A percentile compares a stretch with the other conserved stretches of the same genome.
phyloP scores from a whole-genome alignment of 2,888 invertebrate genomes.

The Drosophila antonietae region DNA sequence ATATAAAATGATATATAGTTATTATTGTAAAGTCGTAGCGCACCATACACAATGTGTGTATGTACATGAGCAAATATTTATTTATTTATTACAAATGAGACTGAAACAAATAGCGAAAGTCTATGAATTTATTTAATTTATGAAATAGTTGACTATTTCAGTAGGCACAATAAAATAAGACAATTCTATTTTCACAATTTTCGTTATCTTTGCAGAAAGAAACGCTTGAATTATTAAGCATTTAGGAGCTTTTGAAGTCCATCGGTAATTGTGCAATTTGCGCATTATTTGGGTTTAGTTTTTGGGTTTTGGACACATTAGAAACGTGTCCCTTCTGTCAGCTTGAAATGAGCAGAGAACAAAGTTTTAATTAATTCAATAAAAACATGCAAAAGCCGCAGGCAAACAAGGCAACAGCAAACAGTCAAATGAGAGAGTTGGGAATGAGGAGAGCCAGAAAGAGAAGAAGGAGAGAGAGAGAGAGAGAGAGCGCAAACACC shows the following conservation, averaged over 20 bases:
- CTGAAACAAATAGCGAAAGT: not conserved
- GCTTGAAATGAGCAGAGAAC: slow-evolving; percentile 56
- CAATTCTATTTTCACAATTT: not conserved
- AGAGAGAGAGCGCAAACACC: slow-evolving; percentile 28
- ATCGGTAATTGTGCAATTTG: slow-evolving; percentile 29
- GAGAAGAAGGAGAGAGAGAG: not conserved
- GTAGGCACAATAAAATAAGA: too few species aligned
- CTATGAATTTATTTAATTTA: too few species aligned
- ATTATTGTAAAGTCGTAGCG: not conserved
- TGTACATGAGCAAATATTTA: not conserved
- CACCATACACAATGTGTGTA: not conserved
- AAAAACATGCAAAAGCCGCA: slow-evolving; percentile 71
- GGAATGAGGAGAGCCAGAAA: not conserved
- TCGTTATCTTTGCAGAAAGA: too few species aligned
- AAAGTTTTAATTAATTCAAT: slow-evolving; percentile 77
- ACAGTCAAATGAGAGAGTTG: slow-evolving; percentile 23
- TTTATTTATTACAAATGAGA: too few species aligned
- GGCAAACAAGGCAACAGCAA: slow-evolving; percentile 54
- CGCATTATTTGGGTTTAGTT: slow-evolving; percentile 37
- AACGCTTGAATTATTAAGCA: too few species aligned
- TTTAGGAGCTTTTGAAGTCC: slow-evolving; percentile 9
- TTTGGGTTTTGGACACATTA: slow-evolving; percentile 38
- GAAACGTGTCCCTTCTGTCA: slow-evolving; percentile 34
- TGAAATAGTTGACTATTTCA: too few species aligned
- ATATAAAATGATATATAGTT: not conserved